A percentile compares a stretch with the other conserved stretches of the same genome.
phyloP scores from a whole-genome alignment of 2,797 vertebrate genomes.

The Thunnus albacares region DNA sequence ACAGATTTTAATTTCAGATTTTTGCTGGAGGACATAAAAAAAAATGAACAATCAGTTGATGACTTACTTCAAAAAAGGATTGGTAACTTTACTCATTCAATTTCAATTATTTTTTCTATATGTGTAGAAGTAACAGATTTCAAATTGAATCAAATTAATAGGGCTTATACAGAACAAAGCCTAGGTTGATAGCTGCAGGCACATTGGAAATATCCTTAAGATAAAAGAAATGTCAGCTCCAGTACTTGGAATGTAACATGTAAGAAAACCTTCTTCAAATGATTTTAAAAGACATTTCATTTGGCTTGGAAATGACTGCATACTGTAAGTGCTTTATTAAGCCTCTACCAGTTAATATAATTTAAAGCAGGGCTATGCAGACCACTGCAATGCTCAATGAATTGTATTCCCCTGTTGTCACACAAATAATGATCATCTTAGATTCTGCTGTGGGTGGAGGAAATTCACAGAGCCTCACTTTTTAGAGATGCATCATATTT shows the following conservation, averaged over 20 bases:
- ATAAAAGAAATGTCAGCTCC: constrained; percentile 47
- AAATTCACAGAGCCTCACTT: constrained; percentile 26
- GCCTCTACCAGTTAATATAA: constrained; percentile 26
- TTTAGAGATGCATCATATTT: constrained; percentile 36
- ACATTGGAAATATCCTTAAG: constrained; percentile 39
- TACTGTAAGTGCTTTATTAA: constrained; percentile 7
- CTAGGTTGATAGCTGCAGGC: constrained; percentile 34
- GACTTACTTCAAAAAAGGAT: constrained; percentile 37
- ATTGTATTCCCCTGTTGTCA: neutral
- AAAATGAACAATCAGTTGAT: constrained; percentile 40
- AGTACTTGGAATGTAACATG: constrained; percentile 25
- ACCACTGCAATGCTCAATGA: constrained; percentile 11
- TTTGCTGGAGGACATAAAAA: constrained; percentile 41
- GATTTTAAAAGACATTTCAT: constrained; percentile 34
- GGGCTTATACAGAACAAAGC: constrained; percentile 52
- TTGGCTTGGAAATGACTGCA: constrained; percentile 16
- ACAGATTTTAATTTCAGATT: constrained; percentile 65
- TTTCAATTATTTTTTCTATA: constrained; percentile 66
- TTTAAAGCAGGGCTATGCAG: constrained; percentile 15
- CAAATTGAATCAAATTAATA: constrained; percentile 64
- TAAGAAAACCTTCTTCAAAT: constrained; percentile 35
- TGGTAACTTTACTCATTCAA: constrained; percentile 44
- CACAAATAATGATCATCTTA: constrained; percentile 34
- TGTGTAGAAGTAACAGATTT: constrained; percentile 49
- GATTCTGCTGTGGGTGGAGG: constrained; percentile 27